These are phyloP conservation scores for Hyposoter dolosus DNA, from an alignment of 2,888 invertebrate species.

Conservation along the genomic window DNA sequence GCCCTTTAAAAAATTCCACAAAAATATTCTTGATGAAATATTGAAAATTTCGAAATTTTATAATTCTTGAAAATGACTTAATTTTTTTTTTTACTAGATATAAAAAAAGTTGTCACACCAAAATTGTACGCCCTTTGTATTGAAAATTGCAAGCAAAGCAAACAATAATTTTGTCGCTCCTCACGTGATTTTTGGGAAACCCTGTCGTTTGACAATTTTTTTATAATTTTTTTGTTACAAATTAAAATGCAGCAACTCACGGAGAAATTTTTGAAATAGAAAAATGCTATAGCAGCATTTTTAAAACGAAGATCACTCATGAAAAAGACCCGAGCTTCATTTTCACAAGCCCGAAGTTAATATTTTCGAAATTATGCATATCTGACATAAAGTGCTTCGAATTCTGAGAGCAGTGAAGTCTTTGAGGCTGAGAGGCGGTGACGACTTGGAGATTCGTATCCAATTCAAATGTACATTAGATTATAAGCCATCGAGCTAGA, in stretches of 20 bases:
- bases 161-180: too few relatives aligned
- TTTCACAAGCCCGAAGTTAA: neutral
- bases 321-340: neutral
- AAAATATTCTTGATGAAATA: too few relatives aligned
- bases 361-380: neutral
- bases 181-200: too few relatives aligned
- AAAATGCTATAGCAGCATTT: neutral
- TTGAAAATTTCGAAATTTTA: too few relatives aligned
- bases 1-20: too few relatives aligned
- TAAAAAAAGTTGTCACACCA: too few relatives aligned
- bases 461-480: conserved; percentile 69
- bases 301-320: neutral
- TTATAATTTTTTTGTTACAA: neutral
- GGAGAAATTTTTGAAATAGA: neutral
- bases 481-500: conserved; percentile 64
- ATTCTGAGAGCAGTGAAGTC: neutral
- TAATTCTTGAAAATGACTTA: too few relatives aligned
- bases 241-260: neutral
- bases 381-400: conserved; percentile 2
- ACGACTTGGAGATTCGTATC: conserved; percentile 62
- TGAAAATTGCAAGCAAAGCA: too few relatives aligned
- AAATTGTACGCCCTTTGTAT: too few relatives aligned
- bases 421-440: conserved; percentile 10
- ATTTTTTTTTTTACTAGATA: too few relatives aligned
- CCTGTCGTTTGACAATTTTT: too few relatives aligned